Evolutionary conservation across 2,888 invertebrate species (phyloP).

Genomic region (Oasisia sp.): DNA sequence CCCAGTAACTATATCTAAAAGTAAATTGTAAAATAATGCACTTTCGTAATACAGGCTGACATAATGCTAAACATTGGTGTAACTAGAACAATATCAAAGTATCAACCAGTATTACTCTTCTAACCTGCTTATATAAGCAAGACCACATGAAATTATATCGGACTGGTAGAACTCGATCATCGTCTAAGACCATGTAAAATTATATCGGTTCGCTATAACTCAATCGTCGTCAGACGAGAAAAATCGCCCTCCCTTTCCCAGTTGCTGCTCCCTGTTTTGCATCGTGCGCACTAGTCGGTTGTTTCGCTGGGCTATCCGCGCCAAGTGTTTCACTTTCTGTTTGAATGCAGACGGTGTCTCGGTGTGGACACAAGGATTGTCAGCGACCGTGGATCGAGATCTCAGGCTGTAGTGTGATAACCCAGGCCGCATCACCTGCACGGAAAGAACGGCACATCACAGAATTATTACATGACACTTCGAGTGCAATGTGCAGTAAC

Average conservation of each 20-base stretch:
- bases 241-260: background rate
- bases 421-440: background rate
- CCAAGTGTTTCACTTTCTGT: slow-evolving; percentile 17
- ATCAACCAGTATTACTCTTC: background rate
- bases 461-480: too few relatives aligned
- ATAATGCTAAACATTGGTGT: background rate
- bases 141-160: background rate
- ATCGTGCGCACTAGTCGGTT: background rate
- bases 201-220: background rate
- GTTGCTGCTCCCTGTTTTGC: background rate
- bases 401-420: background rate
- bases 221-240: background rate
- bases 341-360: background rate
- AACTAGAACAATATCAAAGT: background rate
- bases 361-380: background rate
- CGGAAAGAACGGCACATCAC: background rate
- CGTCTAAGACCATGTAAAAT: background rate
- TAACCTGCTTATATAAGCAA: background rate
- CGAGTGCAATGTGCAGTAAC: too few relatives aligned
- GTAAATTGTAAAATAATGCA: too few relatives aligned
- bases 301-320: background rate
- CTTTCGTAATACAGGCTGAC: too few relatives aligned
- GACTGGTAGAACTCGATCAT: too few relatives aligned
- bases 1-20: too few relatives aligned
- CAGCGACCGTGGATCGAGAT: background rate